Base-by-base conservation (phyloP, 2,113 vertebrate genomes). In the Boleophthalmus pectinirostris region DNA sequence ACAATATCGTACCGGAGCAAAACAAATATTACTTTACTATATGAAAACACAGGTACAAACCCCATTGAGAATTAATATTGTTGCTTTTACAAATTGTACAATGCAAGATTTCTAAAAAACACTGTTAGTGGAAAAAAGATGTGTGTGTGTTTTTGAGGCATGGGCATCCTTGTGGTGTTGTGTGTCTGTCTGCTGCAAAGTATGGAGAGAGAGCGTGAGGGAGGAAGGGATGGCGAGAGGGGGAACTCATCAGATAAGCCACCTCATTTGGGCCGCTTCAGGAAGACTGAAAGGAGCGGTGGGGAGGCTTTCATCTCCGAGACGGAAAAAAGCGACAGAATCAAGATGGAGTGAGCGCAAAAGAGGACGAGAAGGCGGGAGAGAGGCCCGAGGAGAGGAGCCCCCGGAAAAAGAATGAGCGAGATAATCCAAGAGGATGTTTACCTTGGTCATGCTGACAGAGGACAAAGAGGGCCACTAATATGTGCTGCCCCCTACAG, bases 291-390 rank as follows among this genome's bases (percentile, higher is more conserved):
- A 94, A 90, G 89, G 87, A 92, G 80, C 88, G 80, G 70, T 88
- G 88, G 90, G 87, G 92, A 82, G 90, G 90, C 93, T 94, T 94
- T 94, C 91, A 94, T 94, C 90, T 92, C 80, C n/a, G 80, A 81
- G 88, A 89, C 46, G 61, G 82, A 83, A 82, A 86, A 86, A 78
- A 82, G 71, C 67, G 53, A 75, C 79, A 82, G 87, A 85, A 78
- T 79, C 80, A 82, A 85, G 84, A 87, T 79, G 74, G 85, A 76
- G 54, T 75, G 86, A 86, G 80, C 80, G 82, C 86, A 74, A 83
- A 78, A 89, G 82, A 84, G 67, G 85, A 89, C 84, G 85, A 81
- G 79, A 80, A 76, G 80, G 87, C 61, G 72, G 75, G 73, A 72
- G 73, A 72, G 75, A 78, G 77, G 75, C 78, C 76, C 73, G 66